These are phyloP conservation scores for Slavum lentiscoides DNA, from an alignment of 2,888 invertebrate species.

Conservation along the genomic window DNA sequence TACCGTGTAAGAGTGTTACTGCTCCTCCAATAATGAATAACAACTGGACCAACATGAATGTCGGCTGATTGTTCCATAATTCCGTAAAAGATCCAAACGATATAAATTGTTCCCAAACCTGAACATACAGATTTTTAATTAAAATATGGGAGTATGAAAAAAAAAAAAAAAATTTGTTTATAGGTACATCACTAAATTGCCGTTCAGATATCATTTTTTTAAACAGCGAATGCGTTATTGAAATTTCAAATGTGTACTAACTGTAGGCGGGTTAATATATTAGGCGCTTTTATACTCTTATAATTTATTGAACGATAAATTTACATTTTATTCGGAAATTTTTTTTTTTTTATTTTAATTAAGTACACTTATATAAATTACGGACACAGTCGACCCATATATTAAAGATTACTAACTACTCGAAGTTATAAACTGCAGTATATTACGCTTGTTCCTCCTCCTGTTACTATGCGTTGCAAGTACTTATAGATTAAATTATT, in stretches of 20 bases:
- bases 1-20: constrained; percentile 72
- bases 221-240: background rate
- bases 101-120: constrained; percentile 23
- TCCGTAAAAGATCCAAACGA: constrained; percentile 22
- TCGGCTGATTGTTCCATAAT: constrained; percentile 70
- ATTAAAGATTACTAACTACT: background rate
- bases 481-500: too few relatives aligned
- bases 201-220: background rate
- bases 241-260: background rate
- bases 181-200: background rate
- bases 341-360: background rate
- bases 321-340: background rate
- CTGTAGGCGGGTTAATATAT: background rate
- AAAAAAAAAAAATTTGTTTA: background rate
- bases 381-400: too few relatives aligned
- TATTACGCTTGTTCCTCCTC: too few relatives aligned
- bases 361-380: too few relatives aligned
- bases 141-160: background rate
- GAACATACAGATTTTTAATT: background rate
- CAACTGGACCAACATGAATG: constrained; percentile 69
- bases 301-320: too few relatives aligned
- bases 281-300: background rate
- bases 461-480: too few relatives aligned
- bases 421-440: too few relatives aligned
- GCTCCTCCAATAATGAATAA: constrained; percentile 67